These are phyloP conservation scores for Thomomys bottae DNA, from an alignment of 2,113 vertebrate species.

Conservation along the genomic window DNA sequence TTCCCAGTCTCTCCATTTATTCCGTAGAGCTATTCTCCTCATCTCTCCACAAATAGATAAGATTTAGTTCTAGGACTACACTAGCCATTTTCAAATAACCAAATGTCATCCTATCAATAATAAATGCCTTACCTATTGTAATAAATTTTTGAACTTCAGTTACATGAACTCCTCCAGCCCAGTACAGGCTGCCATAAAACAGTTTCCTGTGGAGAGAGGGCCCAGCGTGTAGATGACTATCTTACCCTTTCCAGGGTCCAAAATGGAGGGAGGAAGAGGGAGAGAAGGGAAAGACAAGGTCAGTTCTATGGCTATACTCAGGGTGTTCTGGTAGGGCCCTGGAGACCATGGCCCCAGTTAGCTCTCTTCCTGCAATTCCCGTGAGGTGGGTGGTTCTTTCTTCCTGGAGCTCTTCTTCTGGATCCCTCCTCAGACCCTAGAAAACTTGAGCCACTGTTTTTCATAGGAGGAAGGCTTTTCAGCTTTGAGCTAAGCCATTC, in stretches of 20 bases:
- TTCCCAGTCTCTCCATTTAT: slow-evolving; percentile 41
- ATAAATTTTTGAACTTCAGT: neutral
- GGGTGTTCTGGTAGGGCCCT: neutral
- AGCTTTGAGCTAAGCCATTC: neutral
- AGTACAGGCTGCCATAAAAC: neutral
- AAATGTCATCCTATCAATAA: neutral
- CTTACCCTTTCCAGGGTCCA: neutral
- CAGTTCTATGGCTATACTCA: neutral
- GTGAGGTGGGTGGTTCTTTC: neutral
- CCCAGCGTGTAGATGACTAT: neutral
- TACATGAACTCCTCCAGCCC: neutral
- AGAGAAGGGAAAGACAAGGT: neutral
- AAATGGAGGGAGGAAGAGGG: neutral
- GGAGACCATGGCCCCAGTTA: neutral
- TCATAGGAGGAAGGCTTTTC: neutral
- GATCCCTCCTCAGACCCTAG: neutral
- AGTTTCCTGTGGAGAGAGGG: neutral
- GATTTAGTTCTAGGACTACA: neutral
- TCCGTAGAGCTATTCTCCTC: neutral
- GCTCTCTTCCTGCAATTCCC: neutral
- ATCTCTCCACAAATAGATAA: neutral
- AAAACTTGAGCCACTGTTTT: neutral
- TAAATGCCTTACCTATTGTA: neutral
- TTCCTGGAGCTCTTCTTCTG: neutral
- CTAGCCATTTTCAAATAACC: slow-evolving; percentile 15